These are phyloP conservation scores for Nephila pilipes DNA, from an alignment of 1,140 invertebrate species.

Conservation along the genomic window DNA sequence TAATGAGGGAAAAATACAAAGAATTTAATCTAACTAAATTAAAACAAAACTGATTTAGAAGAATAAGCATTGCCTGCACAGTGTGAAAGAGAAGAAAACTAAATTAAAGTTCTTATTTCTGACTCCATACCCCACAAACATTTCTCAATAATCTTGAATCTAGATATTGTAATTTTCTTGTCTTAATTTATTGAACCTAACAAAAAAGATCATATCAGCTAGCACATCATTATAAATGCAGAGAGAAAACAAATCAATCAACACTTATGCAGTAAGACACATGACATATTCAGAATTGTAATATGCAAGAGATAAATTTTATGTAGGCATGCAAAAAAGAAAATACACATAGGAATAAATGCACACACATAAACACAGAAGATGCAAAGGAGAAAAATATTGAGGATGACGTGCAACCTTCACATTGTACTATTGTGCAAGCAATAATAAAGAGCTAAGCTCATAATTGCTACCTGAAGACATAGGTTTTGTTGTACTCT, in stretches of 20 bases:
- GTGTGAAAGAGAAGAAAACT: too few relatives aligned
- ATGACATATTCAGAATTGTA: neutral
- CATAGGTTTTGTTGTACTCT: slow-evolving; percentile 75
- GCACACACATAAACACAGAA: too few relatives aligned
- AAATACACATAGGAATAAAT: neutral
- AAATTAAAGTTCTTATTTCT: too few relatives aligned
- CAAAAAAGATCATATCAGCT: too few relatives aligned
- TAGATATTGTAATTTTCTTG: too few relatives aligned
- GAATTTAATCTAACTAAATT: too few relatives aligned
- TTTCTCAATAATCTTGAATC: too few relatives aligned
- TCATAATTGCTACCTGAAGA: slow-evolving; percentile 61
- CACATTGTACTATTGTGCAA: neutral
- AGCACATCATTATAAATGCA: neutral
- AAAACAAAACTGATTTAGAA: too few relatives aligned
- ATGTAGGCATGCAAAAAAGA: neutral
- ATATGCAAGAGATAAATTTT: neutral
- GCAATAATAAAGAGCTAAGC: neutral
- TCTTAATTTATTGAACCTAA: too few relatives aligned
- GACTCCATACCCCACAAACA: too few relatives aligned
- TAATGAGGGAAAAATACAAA: too few relatives aligned
- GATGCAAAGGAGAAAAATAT: neutral
- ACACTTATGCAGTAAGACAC: neutral
- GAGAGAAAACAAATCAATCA: neutral
- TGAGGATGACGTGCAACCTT: neutral
- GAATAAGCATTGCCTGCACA: too few relatives aligned